A percentile compares a stretch with the other conserved stretches of the same genome.
These are phyloP conservation scores for Campylomormyrus numenius DNA, from an alignment of 2,113 vertebrate genomes.

Conservation along the genomic window DNA sequence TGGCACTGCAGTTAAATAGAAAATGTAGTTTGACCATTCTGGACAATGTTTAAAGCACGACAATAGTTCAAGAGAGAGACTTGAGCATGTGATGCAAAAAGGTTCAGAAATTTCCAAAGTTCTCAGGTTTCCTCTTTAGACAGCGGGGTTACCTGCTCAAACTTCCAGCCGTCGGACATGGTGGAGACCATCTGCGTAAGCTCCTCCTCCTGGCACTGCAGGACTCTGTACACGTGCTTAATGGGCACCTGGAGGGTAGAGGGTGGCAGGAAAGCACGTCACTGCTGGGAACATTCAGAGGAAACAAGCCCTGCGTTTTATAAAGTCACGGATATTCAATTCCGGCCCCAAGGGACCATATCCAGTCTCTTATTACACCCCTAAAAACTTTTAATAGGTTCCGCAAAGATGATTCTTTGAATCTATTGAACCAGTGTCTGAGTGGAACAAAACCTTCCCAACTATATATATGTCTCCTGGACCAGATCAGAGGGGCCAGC, in stretches of 20 bases:
- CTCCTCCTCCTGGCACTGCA: conserved; percentile 97
- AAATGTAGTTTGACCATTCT: neutral
- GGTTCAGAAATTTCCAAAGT: neutral
- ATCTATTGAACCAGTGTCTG: neutral
- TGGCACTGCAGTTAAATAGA: neutral
- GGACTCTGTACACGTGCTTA: conserved; percentile 94
- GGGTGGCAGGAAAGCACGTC: conserved; percentile 8
- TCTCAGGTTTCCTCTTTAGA: neutral
- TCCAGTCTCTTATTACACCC: neutral
- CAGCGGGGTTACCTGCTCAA: conserved; percentile 79
- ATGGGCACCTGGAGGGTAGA: conserved; percentile 71
- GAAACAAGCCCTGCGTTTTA: neutral
- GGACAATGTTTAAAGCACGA: neutral
- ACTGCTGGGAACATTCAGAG: neutral
- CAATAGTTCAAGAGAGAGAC: neutral
- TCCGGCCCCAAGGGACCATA: neutral
- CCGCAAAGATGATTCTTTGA: neutral
- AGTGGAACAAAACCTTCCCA: neutral
- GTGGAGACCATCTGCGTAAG: conserved; percentile 98
- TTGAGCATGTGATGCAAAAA: neutral
- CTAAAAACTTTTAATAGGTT: neutral
- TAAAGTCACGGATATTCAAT: neutral
- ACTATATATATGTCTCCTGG: neutral
- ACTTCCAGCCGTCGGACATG: conserved; percentile 98
- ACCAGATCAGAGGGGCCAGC: neutral